Base-by-base conservation (phyloP, 2,113 vertebrate species). In the Corythornis cristatus region DNA sequence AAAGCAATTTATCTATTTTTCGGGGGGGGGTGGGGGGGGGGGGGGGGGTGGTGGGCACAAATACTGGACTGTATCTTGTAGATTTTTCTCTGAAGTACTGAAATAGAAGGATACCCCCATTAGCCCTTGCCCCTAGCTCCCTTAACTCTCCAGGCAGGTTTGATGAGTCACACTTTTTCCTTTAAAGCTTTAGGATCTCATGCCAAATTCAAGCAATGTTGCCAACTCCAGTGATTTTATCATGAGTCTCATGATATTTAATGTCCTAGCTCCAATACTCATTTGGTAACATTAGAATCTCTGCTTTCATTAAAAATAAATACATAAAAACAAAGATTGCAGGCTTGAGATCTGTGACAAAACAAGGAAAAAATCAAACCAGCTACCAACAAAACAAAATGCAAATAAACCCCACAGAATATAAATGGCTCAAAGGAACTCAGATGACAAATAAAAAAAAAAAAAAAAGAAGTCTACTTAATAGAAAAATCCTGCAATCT, bases 191-290 rank as follows among this genome's bases (percentile, higher is more conserved):
- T 89, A 93, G 74, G 51, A 93, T 94, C 67, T 92, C 3, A 4
- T 91, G 89, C 95, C 93, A 95, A 90, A 96, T 94, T 94, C 81
- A 94, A 94, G 78, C 89, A 95, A 78, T 42, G 58, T 77, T 96
- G 91, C 78, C 84, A 93, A 6, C 67, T 79, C 61, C 33, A 78
- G 78, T 87, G 95, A 96, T 95, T 95, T 96, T 96, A 95, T 95
- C 90, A 73, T 3, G 15, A 90, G 57, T 87, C 94, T 94, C 92
- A 58, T 71, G 92, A 66, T 89, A 95, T 89, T 96, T 92, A 90
- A 92, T 92, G 28, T 71, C 46, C 33, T 92, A 86, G 51, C 42
- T 94, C 81, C 71, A 86, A 28, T 56, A 76, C 35, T 90, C 71
- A 90, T 92, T 93, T 92, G 53, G 58, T 94, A 94, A 83, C 50